Percentiles rank a stretch among this genome's conserved stretches.
Evolutionary conservation across 2,888 invertebrate genomes (phyloP).

Genomic region (Drosophila planitibia): DNA sequence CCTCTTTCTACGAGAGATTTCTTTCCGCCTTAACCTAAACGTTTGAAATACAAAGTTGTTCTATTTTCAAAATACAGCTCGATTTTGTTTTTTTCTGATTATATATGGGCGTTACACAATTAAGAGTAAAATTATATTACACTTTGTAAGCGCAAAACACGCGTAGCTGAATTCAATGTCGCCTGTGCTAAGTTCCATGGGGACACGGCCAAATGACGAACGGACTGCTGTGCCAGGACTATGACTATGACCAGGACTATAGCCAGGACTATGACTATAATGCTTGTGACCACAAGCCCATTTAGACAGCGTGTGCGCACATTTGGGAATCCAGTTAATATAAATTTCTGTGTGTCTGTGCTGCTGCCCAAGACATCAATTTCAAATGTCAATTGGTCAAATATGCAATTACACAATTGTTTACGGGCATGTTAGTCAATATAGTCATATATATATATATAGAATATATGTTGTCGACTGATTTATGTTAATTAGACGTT

Average conservation of each 20-base stretch:
- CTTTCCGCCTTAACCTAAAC: neutral
- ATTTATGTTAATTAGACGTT: slow-evolving; percentile 70
- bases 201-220: slow-evolving; percentile 25
- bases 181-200: slow-evolving; percentile 35
- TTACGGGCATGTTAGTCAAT: slow-evolving; percentile 41
- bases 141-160: neutral
- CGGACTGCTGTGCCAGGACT: slow-evolving; percentile 12
- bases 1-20: neutral
- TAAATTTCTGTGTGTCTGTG: slow-evolving; percentile 17
- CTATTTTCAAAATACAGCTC: neutral
- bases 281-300: slow-evolving; percentile 14
- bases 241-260: neutral
- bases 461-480: slow-evolving; percentile 38
- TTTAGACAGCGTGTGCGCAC: slow-evolving; percentile 39
- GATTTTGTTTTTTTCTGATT: neutral
- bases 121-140: neutral
- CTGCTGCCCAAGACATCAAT: slow-evolving; percentile 60
- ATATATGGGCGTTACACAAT: neutral
- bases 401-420: slow-evolving; percentile 70
- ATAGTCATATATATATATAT: slow-evolving; percentile 6
- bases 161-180: slow-evolving; percentile 6
- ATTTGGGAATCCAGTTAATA: slow-evolving; percentile 39
- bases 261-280: neutral
- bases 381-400: slow-evolving; percentile 70
- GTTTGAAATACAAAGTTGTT: neutral